Conservation (phyloP, 2,113 vertebrate species). For the Ameiurus melas region DNA sequence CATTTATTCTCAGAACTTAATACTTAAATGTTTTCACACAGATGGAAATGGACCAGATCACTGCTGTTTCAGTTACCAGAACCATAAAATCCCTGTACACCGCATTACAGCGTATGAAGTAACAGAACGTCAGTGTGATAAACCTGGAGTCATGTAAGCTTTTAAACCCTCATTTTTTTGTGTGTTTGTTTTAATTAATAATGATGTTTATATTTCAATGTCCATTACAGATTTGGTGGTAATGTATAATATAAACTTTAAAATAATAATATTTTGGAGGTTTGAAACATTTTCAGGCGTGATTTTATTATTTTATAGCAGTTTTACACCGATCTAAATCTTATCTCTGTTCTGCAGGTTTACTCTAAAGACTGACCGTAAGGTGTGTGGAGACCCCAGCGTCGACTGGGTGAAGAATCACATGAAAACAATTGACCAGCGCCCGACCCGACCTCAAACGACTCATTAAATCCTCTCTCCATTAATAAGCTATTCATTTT, state of each 20-base stretch:
- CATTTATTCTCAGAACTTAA: not conserved
- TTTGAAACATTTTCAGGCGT: not conserved
- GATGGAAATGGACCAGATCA: not conserved
- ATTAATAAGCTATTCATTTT: not conserved
- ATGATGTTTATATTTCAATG: not conserved
- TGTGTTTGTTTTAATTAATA: not conserved
- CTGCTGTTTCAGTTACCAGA: not conserved
- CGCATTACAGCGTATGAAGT: not conserved
- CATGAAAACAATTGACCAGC: not conserved
- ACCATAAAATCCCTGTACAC: rapidly evolving
- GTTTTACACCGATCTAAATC: not conserved
- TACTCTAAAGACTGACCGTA: not conserved
- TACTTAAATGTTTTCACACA: not conserved
- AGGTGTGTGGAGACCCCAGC: not conserved
- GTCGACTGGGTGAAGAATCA: not conserved
- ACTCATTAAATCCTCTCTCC: not conserved
- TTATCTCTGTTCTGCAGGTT: not conserved
- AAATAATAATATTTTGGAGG: not conserved
- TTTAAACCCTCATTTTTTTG: not conserved
- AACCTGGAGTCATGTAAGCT: not conserved
- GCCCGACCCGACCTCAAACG: not conserved
- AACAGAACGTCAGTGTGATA: rapidly evolving
- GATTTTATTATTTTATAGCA: not conserved
- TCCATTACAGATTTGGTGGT: not conserved
- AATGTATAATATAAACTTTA: too few relatives aligned